Conservation (phyloP, 2,888 invertebrate species). For the Archaeoteleia sp. region DNA sequence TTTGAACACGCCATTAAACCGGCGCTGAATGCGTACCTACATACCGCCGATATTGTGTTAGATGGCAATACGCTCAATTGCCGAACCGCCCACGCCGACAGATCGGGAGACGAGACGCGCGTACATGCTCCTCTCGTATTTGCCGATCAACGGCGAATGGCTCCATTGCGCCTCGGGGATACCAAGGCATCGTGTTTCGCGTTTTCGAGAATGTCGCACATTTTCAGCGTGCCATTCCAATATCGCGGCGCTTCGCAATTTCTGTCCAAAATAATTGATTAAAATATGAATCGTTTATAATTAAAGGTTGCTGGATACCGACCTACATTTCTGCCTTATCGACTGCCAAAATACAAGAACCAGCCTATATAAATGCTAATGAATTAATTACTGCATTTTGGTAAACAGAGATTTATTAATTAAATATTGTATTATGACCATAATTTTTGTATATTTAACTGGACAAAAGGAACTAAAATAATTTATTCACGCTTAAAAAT, state of each 20-base stretch:
- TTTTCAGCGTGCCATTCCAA: too few relatives aligned
- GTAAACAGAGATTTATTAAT: too few relatives aligned
- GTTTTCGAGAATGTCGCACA: not conserved
- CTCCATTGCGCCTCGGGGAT: constrained; percentile 4
- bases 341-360: too few relatives aligned
- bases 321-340: too few relatives aligned
- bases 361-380: too few relatives aligned
- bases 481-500: too few relatives aligned
- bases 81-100: constrained; percentile 46
- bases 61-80: constrained; percentile 65
- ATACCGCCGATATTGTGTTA: constrained; percentile 65
- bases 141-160: not conserved
- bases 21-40: constrained; percentile 52
- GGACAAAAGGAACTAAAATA: too few relatives aligned
- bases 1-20: constrained; percentile 63
- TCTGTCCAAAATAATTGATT: not conserved
- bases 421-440: too few relatives aligned
- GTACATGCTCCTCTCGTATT: not conserved
- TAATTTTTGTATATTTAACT: too few relatives aligned
- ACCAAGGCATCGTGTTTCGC: not conserved
- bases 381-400: too few relatives aligned
- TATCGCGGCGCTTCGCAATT: not conserved
- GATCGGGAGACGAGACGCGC: constrained; percentile 18
- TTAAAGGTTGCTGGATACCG: too few relatives aligned
- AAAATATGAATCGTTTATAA: not conserved